A percentile compares a stretch with the other conserved stretches of the same genome.
Conservation (phyloP, 2,888 invertebrate species). For the Drosophila conformis region DNA sequence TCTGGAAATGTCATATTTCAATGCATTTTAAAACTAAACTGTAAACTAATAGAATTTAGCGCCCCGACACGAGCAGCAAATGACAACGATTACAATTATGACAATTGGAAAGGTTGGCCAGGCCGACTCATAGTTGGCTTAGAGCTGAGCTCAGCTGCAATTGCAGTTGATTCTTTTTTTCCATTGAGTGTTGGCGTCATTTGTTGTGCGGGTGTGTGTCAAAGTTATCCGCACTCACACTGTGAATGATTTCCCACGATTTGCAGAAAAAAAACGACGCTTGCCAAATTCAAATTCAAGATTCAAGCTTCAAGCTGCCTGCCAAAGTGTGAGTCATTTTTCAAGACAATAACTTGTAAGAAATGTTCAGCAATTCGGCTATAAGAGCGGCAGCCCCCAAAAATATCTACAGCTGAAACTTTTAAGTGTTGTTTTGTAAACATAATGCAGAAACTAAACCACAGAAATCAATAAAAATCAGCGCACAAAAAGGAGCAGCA, state of each 20-base stretch:
- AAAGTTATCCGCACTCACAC: slow-evolving; percentile 45
- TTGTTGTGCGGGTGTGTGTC: slow-evolving; percentile 56
- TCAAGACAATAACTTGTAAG: slow-evolving; percentile 78
- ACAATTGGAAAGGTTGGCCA: slow-evolving; percentile 69
- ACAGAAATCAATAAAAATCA: slow-evolving; percentile 75
- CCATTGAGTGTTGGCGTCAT: slow-evolving; percentile 63
- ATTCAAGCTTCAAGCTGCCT: slow-evolving; percentile 7
- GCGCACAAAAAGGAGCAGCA: slow-evolving; percentile 71
- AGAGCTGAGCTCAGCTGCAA: slow-evolving; percentile 31
- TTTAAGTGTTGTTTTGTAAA: slow-evolving; percentile 51
- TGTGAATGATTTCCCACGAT: slow-evolving; percentile 74
- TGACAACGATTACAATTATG: slow-evolving; percentile 64
- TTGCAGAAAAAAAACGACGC: slow-evolving; percentile 46
- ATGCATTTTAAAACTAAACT: slow-evolving; percentile 64
- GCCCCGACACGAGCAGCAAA: slow-evolving; percentile 55
- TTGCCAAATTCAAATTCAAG: slow-evolving; percentile 49
- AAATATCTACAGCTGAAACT: slow-evolving; percentile 19
- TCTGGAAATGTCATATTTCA: slow-evolving; percentile 65
- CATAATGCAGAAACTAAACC: slow-evolving; percentile 64
- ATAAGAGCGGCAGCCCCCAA: slow-evolving; percentile 34
- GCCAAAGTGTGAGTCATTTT: slow-evolving; percentile 69
- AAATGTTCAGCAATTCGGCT: slow-evolving; percentile 49
- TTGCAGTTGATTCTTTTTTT: slow-evolving; percentile 42
- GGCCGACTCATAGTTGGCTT: slow-evolving; percentile 35
- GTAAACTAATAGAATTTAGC: slow-evolving; percentile 70